Conservation (phyloP, 1,140 invertebrate genomes). For the Drosophila pruinosa region DNA sequence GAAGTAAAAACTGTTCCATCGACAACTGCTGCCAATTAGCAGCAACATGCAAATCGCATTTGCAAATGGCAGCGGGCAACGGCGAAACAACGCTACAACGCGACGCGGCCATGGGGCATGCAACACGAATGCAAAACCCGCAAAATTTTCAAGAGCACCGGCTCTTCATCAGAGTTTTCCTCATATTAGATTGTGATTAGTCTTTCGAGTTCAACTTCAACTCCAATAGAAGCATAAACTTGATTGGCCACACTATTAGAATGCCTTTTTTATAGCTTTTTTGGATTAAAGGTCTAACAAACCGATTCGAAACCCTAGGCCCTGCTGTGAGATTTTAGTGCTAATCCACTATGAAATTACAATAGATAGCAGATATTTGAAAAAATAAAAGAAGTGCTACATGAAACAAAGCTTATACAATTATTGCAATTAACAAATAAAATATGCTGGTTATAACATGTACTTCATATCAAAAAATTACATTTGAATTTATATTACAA, state of each 20-base stretch:
- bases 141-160: conserved; percentile 4
- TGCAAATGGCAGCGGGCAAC: conserved; percentile 54
- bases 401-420: background rate
- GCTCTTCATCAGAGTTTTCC: background rate
- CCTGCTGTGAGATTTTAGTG: background rate
- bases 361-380: background rate
- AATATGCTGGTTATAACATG: too few species aligned
- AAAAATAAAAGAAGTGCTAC: background rate
- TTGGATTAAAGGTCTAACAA: background rate
- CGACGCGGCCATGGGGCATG: conserved; percentile 4
- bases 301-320: background rate
- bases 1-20: conserved; percentile 56
- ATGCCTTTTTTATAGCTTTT: conserved; percentile 1
- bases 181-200: conserved; percentile 18
- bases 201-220: background rate
- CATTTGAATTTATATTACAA: too few species aligned
- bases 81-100: background rate
- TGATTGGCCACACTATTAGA: conserved; percentile 15
- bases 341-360: background rate
- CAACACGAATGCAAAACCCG: conserved; percentile 3
- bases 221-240: conserved; percentile 6
- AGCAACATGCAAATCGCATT: conserved; percentile 79
- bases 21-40: conserved; percentile 80
- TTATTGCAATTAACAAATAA: background rate
- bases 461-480: too few species aligned